A percentile compares a stretch with the other conserved stretches of the same genome.
phyloP scores from a whole-genome alignment of 1,140 invertebrate species.

The Alviniconcha marisindica region DNA sequence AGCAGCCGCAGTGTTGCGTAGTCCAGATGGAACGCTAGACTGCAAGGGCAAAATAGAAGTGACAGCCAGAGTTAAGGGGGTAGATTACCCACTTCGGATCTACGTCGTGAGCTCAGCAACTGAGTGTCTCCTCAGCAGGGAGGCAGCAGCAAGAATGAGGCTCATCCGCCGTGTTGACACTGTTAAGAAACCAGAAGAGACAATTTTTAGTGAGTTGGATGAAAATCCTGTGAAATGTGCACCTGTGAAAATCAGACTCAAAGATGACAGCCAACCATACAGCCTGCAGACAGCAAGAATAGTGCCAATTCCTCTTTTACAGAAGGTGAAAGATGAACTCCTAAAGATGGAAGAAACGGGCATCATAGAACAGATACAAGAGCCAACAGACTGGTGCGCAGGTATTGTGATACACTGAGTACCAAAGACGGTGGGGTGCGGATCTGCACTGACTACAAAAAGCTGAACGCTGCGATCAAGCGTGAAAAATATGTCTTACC shows the following conservation, averaged over 20 bases:
- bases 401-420: slow-evolving; percentile 54
- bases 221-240: neutral
- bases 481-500: slow-evolving; percentile 41
- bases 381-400: slow-evolving; percentile 60
- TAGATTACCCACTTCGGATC: no score
- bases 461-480: slow-evolving; percentile 23
- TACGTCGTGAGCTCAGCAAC: no score
- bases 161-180: no score
- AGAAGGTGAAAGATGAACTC: slow-evolving; percentile 20
- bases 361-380: slow-evolving; percentile 53
- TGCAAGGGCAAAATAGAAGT: no score
- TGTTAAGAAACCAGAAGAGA: no score
- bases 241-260: slow-evolving; percentile 12
- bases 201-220: no score
- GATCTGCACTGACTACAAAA: slow-evolving; percentile 58
- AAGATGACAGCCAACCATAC: slow-evolving; percentile 33
- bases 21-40: no score
- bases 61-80: no score
- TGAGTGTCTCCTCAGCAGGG: no score
- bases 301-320: slow-evolving; percentile 34
- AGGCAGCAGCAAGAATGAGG: no score
- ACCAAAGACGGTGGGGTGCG: slow-evolving; percentile 57
- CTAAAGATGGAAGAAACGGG: slow-evolving; percentile 23
- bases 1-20: no score
- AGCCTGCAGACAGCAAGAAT: slow-evolving; percentile 32